phyloP scores from a whole-genome alignment of 1,140 invertebrate genomes.

The Oncopodura yosiiana region DNA sequence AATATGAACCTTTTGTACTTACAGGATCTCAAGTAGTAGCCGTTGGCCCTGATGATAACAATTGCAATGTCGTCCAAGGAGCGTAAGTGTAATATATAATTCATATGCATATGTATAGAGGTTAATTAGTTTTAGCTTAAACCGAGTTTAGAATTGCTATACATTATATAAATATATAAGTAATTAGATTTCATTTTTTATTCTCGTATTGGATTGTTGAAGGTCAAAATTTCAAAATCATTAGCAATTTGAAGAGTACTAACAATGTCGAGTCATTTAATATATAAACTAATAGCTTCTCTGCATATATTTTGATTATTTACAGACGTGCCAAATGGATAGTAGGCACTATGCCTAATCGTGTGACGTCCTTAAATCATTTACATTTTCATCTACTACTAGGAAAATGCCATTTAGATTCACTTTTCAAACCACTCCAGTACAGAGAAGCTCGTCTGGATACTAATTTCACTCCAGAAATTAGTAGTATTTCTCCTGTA shows the following conservation, averaged over 20 bases:
- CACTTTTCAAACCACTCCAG: slow-evolving; percentile 17
- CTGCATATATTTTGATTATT: background rate
- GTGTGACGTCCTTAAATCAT: slow-evolving; percentile 10
- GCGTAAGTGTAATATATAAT: slow-evolving; percentile 21
- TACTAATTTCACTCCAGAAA: no score
- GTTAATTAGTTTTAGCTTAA: background rate
- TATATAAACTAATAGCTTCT: no score
- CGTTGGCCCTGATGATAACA: slow-evolving; percentile 13
- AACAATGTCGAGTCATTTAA: no score
- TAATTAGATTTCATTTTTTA: background rate
- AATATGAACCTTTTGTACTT: no score
- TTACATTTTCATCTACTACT: slow-evolving; percentile 20
- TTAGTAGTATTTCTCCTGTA: no score
- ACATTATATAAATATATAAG: background rate
- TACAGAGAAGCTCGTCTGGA: no score
- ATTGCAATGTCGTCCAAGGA: slow-evolving; percentile 18
- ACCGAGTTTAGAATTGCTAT: background rate
- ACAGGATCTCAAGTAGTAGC: slow-evolving; percentile 24
- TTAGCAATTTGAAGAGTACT: no score
- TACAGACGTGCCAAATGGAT: slow-evolving; percentile 16
- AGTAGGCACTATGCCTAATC: background rate
- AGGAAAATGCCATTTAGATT: slow-evolving; percentile 24
- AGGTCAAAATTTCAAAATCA: no score
- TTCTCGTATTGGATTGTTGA: no score
- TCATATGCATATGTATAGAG: background rate